phyloP scores from a whole-genome alignment of 2,797 vertebrate species.

The Neosilurus hyrtlii region DNA sequence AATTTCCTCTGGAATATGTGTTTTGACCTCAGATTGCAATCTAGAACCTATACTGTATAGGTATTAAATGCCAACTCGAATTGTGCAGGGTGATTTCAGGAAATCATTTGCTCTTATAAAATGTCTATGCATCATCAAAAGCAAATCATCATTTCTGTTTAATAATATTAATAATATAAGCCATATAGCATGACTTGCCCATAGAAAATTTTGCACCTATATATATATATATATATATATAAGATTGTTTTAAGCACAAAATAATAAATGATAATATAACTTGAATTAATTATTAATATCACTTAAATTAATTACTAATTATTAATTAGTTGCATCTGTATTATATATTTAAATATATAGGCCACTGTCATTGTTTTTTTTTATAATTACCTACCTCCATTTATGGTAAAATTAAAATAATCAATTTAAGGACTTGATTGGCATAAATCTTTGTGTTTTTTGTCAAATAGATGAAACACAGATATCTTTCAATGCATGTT shows the following conservation, averaged over 20 bases:
- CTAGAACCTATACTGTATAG: not conserved
- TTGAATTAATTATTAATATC: too few species aligned
- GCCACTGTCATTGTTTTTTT: too few species aligned
- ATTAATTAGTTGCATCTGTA: too few species aligned
- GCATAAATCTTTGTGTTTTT: not conserved
- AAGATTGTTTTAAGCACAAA: not conserved
- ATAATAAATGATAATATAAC: not conserved
- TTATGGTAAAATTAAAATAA: not conserved
- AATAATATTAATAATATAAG: not conserved
- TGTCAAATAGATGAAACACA: not conserved
- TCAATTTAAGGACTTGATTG: not conserved
- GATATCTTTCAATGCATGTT: not conserved
- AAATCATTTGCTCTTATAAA: not conserved
- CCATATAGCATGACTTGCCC: not conserved
- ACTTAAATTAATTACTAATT: not conserved
- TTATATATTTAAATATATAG: not conserved
- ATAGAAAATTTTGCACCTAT: not conserved
- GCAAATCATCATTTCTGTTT: not conserved
- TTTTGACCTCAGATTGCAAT: constrained; percentile 28
- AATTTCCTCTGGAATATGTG: constrained; percentile 27
- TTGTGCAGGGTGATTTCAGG: not conserved
- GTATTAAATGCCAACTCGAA: not conserved
- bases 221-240: too few species aligned
- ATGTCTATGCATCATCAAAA: not conserved
- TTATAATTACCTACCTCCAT: not conserved